A percentile compares a stretch with the other conserved stretches of the same genome.
phyloP scores from a whole-genome alignment of 2,797 vertebrate species.

The Miichthys miiuy region DNA sequence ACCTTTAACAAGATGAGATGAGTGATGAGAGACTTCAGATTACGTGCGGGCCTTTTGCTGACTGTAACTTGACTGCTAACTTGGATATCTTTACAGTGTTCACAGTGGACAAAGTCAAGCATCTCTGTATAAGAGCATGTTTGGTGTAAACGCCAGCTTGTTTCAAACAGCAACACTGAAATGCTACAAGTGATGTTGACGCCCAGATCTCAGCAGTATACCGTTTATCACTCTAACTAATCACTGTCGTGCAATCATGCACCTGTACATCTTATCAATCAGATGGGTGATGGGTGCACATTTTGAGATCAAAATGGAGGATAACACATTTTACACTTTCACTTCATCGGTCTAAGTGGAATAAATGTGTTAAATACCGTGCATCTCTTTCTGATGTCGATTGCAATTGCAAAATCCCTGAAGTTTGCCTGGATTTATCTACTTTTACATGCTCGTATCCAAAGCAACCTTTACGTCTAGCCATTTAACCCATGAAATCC shows the following conservation, averaged over 20 bases:
- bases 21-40: neutral
- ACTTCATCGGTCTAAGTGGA: neutral
- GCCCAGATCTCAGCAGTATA: neutral
- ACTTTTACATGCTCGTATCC: neutral
- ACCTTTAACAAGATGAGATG: neutral
- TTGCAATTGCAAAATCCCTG: neutral
- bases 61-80: too few species aligned
- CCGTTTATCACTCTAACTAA: neutral
- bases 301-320: neutral
- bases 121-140: slow-evolving; percentile 21
- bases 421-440: neutral
- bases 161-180: slow-evolving; percentile 30
- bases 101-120: slow-evolving; percentile 18
- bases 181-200: slow-evolving; percentile 32
- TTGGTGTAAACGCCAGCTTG: slow-evolving; percentile 38
- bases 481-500: neutral
- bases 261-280: neutral
- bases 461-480: neutral
- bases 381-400: neutral
- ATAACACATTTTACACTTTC: neutral
- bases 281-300: neutral
- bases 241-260: too few species aligned
- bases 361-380: neutral
- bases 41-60: neutral
- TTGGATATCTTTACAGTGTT: too few species aligned